Conservation (phyloP, 1,140 invertebrate species). For the Brachionus rotundiformis region DNA sequence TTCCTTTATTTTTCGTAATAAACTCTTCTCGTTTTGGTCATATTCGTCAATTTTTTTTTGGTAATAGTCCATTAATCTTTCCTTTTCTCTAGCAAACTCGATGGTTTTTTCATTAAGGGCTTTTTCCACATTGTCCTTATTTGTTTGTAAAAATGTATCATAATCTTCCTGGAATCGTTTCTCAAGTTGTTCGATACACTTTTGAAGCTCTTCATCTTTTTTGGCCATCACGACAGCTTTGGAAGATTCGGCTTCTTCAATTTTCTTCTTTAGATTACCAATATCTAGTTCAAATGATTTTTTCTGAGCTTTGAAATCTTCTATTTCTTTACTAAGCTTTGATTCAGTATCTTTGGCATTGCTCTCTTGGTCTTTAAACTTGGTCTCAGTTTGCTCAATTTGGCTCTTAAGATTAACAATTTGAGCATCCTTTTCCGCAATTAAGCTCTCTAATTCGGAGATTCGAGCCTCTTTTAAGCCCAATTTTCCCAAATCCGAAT, state of each 20-base stretch:
- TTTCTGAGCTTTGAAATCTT: background rate
- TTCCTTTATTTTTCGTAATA: constrained; percentile 14
- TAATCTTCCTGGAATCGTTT: constrained; percentile 49
- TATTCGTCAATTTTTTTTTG: constrained; percentile 22
- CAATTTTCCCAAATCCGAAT: background rate
- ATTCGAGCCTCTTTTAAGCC: background rate
- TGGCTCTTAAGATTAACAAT: background rate
- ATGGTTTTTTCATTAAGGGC: constrained; percentile 31
- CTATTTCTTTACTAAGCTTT: constrained; percentile 14
- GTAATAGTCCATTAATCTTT: constrained; percentile 21
- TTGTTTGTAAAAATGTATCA: constrained; percentile 23
- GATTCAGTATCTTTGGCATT: background rate
- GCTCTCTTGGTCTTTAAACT: background rate
- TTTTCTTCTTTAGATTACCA: background rate
- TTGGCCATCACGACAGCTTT: background rate
- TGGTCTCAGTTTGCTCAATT: background rate
- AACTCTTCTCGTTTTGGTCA: constrained; percentile 5
- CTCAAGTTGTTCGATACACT: constrained; percentile 31
- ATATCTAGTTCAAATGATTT: background rate
- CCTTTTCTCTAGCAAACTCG: background rate
- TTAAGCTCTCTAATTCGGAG: background rate
- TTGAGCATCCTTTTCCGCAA: background rate
- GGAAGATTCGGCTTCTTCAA: background rate
- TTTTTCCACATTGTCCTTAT: constrained; percentile 6
- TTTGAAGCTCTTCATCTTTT: constrained; percentile 45